Base-by-base conservation (phyloP, 2,113 vertebrate genomes). In the Aphyosemion australe region DNA sequence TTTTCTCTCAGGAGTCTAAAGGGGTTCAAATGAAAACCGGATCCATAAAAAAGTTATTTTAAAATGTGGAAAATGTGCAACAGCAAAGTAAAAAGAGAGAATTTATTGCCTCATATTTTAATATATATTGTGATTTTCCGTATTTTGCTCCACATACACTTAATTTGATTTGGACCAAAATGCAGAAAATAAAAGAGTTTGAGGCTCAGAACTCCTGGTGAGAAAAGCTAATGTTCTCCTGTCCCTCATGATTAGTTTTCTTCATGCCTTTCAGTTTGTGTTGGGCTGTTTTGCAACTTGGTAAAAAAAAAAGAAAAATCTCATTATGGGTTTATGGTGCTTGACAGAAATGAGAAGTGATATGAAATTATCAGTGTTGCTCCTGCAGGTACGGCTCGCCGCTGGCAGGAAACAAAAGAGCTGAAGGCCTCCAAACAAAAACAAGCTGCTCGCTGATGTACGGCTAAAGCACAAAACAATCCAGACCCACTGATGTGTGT, bases 401-500 rank as follows among this genome's bases (percentile, higher is more conserved):
- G 61, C 9, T 56, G 46, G 16, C 56, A n/a, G 43, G 49, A 73
- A 69, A 59, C 20, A 26, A 58, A 58, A 15, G 55, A 18, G 12
- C 39, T 43, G 52, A 50, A 47, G 10, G 47, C 19, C 16, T 26
- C 15, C 56, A 59, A 71, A 19, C 67, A 49, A 45, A 57, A 53
- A 10, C 61, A 65, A 21, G 53, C 39, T 59, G 58, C 67, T 70
- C 42, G 31, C 8, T 21, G 37, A 66, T 71, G 37, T 34, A 19
- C 46, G 12, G 41, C 12, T 73, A 57, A 53, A 9, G 47, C 49
- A 42, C 55, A 55, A 68, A 8, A 50, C 68, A 12, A 16, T 59
- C n/a, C 20, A 45, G 20, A 59, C 20, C 51, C 49, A 13, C 62
- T 63, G 56, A 59, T 60, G 67, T 59, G 73, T 80, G 70, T 42